These are phyloP conservation scores for Epizoanthus rinbou DNA, from an alignment of 92 coral and sea anemone genomes.

Conservation along the genomic window DNA sequence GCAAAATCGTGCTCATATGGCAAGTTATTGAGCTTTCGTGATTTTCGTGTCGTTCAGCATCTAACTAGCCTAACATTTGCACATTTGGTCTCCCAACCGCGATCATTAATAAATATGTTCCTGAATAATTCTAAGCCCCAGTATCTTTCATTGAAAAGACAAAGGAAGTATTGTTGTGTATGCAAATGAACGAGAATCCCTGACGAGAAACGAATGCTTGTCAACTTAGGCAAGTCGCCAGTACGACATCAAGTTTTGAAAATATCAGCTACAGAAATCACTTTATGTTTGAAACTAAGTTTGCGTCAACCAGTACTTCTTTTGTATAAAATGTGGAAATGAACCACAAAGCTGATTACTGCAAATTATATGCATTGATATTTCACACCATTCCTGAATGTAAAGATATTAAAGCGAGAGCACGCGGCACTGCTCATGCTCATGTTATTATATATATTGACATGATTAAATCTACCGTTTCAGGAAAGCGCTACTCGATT, in stretches of 20 bases:
- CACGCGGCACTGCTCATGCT: neutral
- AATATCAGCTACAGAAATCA: neutral
- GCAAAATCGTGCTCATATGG: neutral
- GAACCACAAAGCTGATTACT: neutral
- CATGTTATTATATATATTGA: neutral
- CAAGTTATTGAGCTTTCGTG: conserved; percentile 18
- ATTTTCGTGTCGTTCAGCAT: conserved; percentile 24
- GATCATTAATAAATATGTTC: conserved; percentile 35
- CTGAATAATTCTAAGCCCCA: conserved; percentile 43
- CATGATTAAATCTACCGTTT: conserved; percentile 9
- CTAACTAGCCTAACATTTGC: conserved; percentile 34
- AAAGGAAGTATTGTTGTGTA: conserved; percentile 34
- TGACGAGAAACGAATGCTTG: conserved; percentile 11
- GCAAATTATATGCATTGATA: neutral
- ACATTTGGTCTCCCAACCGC: conserved; percentile 40
- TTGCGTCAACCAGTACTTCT: neutral
- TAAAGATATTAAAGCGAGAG: neutral
- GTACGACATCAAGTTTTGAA: conserved; percentile 1
- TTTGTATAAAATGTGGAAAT: neutral
- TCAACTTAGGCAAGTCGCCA: conserved; percentile 17
- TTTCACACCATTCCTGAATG: conserved; percentile 16
- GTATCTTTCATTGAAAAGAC: conserved; percentile 32
- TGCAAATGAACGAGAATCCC: conserved; percentile 38
- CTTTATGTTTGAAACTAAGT: neutral
- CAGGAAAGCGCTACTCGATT: conserved; percentile 14